A percentile compares a stretch with the other conserved stretches of the same genome.
These are phyloP conservation scores for Arge pagana DNA, from an alignment of 2,888 invertebrate genomes.

Conservation along the genomic window DNA sequence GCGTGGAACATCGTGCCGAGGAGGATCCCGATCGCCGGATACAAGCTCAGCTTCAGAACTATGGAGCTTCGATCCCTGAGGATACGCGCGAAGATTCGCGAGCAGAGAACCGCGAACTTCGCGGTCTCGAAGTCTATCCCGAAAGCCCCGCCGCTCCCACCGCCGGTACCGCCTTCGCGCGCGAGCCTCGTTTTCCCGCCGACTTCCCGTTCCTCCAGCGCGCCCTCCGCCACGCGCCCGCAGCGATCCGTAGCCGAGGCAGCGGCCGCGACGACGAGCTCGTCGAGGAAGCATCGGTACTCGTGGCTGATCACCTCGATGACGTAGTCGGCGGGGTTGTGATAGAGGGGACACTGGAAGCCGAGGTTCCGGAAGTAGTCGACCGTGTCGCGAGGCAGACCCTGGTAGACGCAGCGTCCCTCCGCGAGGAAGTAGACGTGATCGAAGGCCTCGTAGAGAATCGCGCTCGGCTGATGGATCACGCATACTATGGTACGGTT, in stretches of 20 bases:
- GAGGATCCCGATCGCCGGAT: slow-evolving; percentile 68
- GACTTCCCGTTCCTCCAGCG: no score
- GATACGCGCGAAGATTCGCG: slow-evolving; percentile 67
- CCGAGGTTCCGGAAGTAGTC: slow-evolving; percentile 75
- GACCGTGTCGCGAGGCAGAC: slow-evolving; percentile 74
- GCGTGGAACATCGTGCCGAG: slow-evolving; percentile 68
- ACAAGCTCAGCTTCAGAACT: slow-evolving; percentile 68
- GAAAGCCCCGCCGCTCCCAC: slow-evolving; percentile 8
- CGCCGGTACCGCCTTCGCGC: slow-evolving; percentile 54
- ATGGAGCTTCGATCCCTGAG: slow-evolving; percentile 79
- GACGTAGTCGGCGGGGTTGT: slow-evolving; percentile 91
- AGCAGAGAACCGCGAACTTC: slow-evolving; percentile 66
- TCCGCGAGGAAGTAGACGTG: slow-evolving; percentile 83
- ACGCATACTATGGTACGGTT: slow-evolving; percentile 89
- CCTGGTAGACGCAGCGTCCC: slow-evolving; percentile 84
- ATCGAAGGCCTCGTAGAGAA: slow-evolving; percentile 83
- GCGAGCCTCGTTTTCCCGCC: no score
- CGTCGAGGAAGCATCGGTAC: slow-evolving; percentile 73
- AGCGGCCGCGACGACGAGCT: slow-evolving; percentile 63
- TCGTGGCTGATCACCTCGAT: slow-evolving; percentile 84
- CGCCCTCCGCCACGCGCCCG: no score
- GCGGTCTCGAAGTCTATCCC: slow-evolving; percentile 70
- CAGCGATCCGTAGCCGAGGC: slow-evolving; percentile 41
- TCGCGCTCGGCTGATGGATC: slow-evolving; percentile 89
- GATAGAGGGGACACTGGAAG: slow-evolving; percentile 84